Conservation (phyloP, 2,113 vertebrate species). For the Sclerurus mexicanus region DNA sequence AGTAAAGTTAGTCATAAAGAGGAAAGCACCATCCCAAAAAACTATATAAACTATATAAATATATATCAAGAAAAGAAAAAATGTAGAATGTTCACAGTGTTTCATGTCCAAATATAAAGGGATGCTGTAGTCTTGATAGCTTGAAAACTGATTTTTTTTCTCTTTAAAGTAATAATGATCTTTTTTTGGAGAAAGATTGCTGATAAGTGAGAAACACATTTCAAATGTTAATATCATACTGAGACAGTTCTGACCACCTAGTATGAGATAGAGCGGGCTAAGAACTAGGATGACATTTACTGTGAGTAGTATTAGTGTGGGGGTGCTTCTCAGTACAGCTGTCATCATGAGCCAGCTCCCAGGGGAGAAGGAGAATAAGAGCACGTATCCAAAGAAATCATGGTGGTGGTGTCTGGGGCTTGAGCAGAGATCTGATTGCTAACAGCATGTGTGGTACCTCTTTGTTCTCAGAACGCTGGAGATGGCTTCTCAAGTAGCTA, state of each 20-base stretch:
- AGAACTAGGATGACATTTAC: constrained; percentile 38
- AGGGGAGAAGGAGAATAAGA: not conserved
- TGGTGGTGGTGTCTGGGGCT: not conserved
- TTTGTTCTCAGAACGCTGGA: not conserved
- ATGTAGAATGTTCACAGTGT: not conserved
- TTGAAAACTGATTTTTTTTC: not conserved
- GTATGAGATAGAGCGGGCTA: not conserved
- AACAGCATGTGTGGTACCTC: not conserved
- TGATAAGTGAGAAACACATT: not conserved
- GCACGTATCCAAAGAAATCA: not conserved
- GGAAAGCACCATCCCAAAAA: not conserved
- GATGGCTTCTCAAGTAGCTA: not conserved
- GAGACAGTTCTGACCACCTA: not conserved
- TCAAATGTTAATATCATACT: not conserved
- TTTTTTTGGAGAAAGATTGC: not conserved
- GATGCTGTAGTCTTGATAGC: not conserved
- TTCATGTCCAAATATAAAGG: not conserved
- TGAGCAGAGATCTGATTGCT: not conserved
- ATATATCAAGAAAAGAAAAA: not conserved
- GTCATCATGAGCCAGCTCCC: not conserved
- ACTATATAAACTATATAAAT: not conserved
- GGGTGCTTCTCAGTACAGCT: not conserved
- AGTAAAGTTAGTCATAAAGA: constrained; percentile 1
- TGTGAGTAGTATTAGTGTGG: not conserved
- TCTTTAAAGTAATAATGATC: not conserved